Conservation (phyloP, 2,113 vertebrate genomes). For the Lates calcarifer region DNA sequence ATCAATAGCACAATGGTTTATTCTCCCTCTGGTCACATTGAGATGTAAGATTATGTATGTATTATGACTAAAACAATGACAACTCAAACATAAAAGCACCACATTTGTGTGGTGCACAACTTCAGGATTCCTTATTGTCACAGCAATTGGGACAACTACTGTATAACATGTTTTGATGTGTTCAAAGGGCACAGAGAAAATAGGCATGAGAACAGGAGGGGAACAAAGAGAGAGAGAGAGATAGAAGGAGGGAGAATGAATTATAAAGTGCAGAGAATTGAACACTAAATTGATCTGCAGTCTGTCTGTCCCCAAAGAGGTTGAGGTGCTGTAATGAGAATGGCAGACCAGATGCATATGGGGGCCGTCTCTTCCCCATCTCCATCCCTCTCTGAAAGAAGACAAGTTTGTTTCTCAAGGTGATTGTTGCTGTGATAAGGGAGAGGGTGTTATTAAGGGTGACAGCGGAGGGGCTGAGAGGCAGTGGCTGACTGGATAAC, state of each 20-base stretch:
- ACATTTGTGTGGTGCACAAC: neutral
- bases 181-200: slow-evolving; percentile 39
- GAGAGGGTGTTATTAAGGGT: slow-evolving; percentile 84
- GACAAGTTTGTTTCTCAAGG: slow-evolving; percentile 86
- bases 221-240: slow-evolving; percentile 3
- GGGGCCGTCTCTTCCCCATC: slow-evolving; percentile 65
- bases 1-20: neutral
- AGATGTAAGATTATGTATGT: neutral
- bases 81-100: slow-evolving; percentile 11
- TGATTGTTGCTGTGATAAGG: slow-evolving; percentile 86
- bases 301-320: slow-evolving; percentile 67
- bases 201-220: neutral
- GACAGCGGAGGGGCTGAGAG: slow-evolving; percentile 83
- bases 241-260: slow-evolving; percentile 28
- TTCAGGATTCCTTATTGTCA: slow-evolving; percentile 18
- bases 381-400: slow-evolving; percentile 72
- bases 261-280: slow-evolving; percentile 67
- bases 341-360: slow-evolving; percentile 60
- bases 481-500: slow-evolving; percentile 83
- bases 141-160: slow-evolving; percentile 18
- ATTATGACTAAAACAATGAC: neutral
- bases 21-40: neutral
- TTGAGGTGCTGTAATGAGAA: slow-evolving; percentile 68
- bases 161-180: slow-evolving; percentile 8
- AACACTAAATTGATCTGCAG: slow-evolving; percentile 74